Base-by-base conservation (phyloP, 2,888 invertebrate genomes). In the Eledone cirrhosa region DNA sequence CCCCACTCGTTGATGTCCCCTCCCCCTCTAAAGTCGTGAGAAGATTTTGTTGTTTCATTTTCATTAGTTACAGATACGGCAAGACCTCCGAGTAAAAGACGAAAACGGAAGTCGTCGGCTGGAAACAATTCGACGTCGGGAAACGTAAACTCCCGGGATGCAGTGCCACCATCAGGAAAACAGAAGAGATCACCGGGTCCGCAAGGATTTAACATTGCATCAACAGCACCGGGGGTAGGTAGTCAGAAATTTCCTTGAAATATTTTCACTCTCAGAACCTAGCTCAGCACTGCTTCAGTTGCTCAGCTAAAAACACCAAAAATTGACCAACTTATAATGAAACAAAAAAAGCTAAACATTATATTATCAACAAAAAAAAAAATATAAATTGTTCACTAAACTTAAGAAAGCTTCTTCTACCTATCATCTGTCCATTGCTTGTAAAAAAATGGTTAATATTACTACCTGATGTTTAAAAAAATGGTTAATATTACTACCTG, bases 121-220 rank as follows among this genome's bases (percentile, higher is more conserved):
- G 85, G 88, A 33, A 88, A 84, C 81, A 88, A 87, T 79, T 85
- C 86, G 59, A 69, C 69, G 75, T 82, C 19, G 80, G 85, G 82
- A 79, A 87, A 84, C 76, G 82, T 84, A 78, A 87, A 87, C 81
- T 85, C 81, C 78, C 84, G 85, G 19, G 85, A 87, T 69, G 86
- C 85, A 31, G 83, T 86, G 31, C 78, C 82, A 16, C 84, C 84
- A 48, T 83, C 85, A 69, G 85, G 88, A 85, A 96, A 96, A 92
- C 97, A 98, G 93, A 97, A 98, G 90, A 93, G 97, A 89, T 98
- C 98, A 72, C 98, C 98, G 82, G 97, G 97, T 2, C 97, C 91
- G 47, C 91, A 97, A 89, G 97, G 96, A 92, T 98, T 98, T 93
- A 96, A 96, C 85, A 78, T 84, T 33, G 81, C 80, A 29, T 84